phyloP scores from a whole-genome alignment of 2,113 vertebrate genomes.

The Sakesphorus luctuosus region DNA sequence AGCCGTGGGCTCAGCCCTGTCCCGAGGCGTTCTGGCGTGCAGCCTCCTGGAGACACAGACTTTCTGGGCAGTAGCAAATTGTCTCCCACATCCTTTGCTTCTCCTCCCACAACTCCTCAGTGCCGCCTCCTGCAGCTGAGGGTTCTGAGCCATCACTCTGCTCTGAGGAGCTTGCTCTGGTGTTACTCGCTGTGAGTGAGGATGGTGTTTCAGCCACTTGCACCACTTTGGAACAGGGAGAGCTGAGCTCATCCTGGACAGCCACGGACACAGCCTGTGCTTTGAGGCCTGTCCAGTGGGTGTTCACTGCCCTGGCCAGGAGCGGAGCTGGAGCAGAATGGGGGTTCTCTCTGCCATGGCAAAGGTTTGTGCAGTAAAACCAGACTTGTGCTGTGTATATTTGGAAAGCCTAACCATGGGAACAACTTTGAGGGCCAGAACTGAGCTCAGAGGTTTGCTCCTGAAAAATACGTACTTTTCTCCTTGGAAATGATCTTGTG shows the following conservation, averaged over 20 bases:
- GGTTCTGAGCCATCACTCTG: slow-evolving; percentile 18
- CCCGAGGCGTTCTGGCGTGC: neutral
- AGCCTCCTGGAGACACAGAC: neutral
- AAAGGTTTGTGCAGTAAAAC: neutral
- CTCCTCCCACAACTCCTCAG: neutral
- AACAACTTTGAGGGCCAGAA: neutral
- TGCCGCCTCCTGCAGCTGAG: slow-evolving; percentile 7
- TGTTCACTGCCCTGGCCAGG: neutral
- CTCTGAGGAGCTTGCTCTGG: neutral
- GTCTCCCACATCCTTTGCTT: slow-evolving; percentile 55
- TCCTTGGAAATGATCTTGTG: neutral
- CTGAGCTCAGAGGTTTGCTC: neutral
- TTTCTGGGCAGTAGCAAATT: slow-evolving; percentile 57
- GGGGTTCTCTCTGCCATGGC: neutral
- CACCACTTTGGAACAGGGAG: neutral
- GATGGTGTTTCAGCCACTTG: neutral
- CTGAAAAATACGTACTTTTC: neutral
- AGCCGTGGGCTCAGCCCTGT: slow-evolving; percentile 10
- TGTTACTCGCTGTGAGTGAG: slow-evolving; percentile 2
- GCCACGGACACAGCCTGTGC: neutral
- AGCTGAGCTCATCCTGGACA: neutral
- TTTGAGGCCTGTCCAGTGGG: neutral
- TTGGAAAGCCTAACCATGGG: neutral
- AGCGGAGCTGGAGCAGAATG: neutral
- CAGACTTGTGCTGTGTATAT: neutral